Conservation (phyloP, 2,888 invertebrate genomes). For the Tryphoninae sp. region DNA sequence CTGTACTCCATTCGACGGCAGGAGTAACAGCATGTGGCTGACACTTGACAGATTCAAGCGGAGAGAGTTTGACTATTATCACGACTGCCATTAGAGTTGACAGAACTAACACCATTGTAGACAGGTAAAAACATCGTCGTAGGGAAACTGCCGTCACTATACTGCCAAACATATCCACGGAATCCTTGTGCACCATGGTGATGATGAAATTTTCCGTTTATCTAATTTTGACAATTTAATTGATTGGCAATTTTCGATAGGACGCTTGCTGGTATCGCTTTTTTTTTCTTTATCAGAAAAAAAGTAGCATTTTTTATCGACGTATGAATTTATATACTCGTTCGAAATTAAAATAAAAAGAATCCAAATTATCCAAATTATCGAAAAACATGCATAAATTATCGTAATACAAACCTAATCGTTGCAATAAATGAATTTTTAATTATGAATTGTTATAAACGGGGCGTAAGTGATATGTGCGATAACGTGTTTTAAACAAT, state of each 20-base stretch:
- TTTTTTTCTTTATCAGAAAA: background rate
- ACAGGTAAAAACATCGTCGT: slow-evolving; percentile 74
- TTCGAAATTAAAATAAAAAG: too few relatives aligned
- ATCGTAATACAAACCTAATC: too few relatives aligned
- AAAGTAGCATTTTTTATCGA: background rate
- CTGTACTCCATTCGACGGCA: slow-evolving; percentile 74
- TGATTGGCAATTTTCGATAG: background rate
- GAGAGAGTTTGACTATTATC: slow-evolving; percentile 75
- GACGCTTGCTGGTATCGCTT: background rate
- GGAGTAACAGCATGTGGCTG: slow-evolving; percentile 72
- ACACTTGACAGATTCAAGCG: slow-evolving; percentile 75
- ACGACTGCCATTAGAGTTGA: slow-evolving; percentile 76
- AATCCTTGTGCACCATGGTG: slow-evolving; percentile 57
- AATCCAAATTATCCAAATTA: too few relatives aligned
- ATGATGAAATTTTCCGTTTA: background rate
- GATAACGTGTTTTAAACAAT: slow-evolving; percentile 55
- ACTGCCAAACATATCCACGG: slow-evolving; percentile 67
- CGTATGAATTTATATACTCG: too few relatives aligned
- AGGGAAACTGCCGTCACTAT: slow-evolving; percentile 71
- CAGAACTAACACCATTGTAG: slow-evolving; percentile 72
- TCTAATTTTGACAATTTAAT: background rate
- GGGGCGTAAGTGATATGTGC: slow-evolving; percentile 7
- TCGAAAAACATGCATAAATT: too few relatives aligned
- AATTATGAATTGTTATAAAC: too few relatives aligned
- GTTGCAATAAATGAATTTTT: too few relatives aligned